Conservation (phyloP, 2,888 invertebrate species). For the Coremacera marginata region DNA sequence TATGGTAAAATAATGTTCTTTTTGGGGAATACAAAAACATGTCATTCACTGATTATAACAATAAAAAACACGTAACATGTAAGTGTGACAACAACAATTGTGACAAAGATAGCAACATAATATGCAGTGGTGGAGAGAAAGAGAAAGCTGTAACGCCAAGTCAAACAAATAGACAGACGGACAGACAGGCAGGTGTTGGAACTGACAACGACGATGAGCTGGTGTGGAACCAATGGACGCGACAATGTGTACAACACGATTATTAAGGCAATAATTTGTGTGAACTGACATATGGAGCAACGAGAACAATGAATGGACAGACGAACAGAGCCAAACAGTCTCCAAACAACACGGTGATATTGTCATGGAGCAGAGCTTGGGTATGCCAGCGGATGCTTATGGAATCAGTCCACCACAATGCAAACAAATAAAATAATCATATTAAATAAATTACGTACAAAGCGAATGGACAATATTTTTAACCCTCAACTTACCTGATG, state of each 20-base stretch:
- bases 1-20: not conserved
- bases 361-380: not conserved
- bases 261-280: conserved; percentile 53
- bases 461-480: not conserved
- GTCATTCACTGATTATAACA: conserved; percentile 21
- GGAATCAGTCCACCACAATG: conserved; percentile 4
- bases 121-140: not conserved
- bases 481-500: not conserved
- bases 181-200: conserved; percentile 34
- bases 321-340: not conserved
- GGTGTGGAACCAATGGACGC: conserved; percentile 13
- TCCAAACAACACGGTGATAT: not conserved
- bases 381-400: not conserved
- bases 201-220: conserved; percentile 2
- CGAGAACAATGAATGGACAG: not conserved
- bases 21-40: not conserved
- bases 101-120: not conserved
- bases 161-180: not conserved
- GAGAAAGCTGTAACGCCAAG: not conserved
- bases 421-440: conserved; percentile 29
- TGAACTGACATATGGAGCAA: conserved; percentile 29
- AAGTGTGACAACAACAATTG: conserved; percentile 14
- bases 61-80: conserved; percentile 10
- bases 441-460: conserved; percentile 27
- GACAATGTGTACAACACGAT: conserved; percentile 48